Evolutionary conservation across 2,797 vertebrate genomes (phyloP), one percentile per base, ranked within the genome.

Genomic region (Yasuhikotakia modesta): DNA sequence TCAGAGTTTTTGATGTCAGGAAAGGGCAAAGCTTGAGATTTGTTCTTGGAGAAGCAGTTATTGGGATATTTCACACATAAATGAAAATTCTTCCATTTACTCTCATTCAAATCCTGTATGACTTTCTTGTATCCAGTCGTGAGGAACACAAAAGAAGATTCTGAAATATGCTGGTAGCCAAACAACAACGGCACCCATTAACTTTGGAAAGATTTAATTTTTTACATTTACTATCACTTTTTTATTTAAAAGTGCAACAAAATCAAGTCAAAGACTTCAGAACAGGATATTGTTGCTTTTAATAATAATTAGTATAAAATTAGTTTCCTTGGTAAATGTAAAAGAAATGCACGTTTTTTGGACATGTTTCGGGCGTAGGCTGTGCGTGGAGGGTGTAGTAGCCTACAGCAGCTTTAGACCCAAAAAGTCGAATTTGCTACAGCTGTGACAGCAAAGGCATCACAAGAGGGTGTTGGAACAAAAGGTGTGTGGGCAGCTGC

Each of bases 401-500:
- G 79, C 83, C 78, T 74, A 79, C 83, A 88, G 85, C 81, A 82
- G 85, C 86, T 89, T 89, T 46, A 80, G 78, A 81, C 78, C 70
- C 66, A 1, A 82, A 83, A 86, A 83, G 86, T 85, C 76, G 70
- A 86, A 87, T 85, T 86, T 84, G 82, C 82, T 67, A 90, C 91
- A 93, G 90, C 91, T 93, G 92, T 88, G 90, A 83, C 85, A 87
- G 83, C 61, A 30, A 45, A 79, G 68, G 76, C 19, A 22, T 77
- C 45, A 77, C 81, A 82, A 81, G 84, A 79, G 84, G 75, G 79
- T 83, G 79, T 53, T 85, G 70, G 83, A 90, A 89, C 90, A 92
- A 92, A 92, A 92, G 90, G 90, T 90, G 90, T 90, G 87, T 82
- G 67, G 85, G 88, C 92, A 94, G 90, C 92, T 94, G 91, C 87